Evolutionary conservation across 2,888 invertebrate species (phyloP).

Genomic region (Pyrrhosoma nymphula): DNA sequence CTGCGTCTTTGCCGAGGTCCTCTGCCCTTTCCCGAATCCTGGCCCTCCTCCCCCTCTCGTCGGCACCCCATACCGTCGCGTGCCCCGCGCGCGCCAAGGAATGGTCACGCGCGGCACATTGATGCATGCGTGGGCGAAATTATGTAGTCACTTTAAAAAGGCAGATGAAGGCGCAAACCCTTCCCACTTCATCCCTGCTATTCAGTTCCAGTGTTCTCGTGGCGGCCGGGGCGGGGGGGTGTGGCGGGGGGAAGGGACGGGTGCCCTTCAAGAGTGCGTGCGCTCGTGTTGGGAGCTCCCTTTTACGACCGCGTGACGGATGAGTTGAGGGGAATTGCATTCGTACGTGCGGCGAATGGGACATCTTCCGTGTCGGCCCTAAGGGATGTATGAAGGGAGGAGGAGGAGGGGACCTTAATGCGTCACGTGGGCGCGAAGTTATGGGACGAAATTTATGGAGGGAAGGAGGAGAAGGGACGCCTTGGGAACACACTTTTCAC

Average conservation of each 20-base stretch:
- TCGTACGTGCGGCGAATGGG: neutral
- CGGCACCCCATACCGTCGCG: no score
- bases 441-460: neutral
- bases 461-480: neutral
- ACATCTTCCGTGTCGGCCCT: neutral
- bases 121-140: neutral
- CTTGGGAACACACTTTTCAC: neutral
- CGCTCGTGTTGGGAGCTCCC: neutral
- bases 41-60: no score
- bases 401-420: neutral
- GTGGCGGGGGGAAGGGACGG: no score
- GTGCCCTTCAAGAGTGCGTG: neutral
- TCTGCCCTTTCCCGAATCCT: no score
- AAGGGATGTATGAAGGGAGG: neutral
- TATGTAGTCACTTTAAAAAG: neutral
- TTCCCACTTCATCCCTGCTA: neutral
- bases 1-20: no score
- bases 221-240: no score
- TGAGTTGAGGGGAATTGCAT: neutral
- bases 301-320: neutral
- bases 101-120: neutral
- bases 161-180: neutral
- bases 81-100: neutral
- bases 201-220: neutral
- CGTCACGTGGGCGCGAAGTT: neutral